A percentile compares a stretch with the other conserved stretches of the same genome.
These are phyloP conservation scores for Hemicrepidius hirtus DNA, from an alignment of 2,888 invertebrate genomes.

Conservation along the genomic window DNA sequence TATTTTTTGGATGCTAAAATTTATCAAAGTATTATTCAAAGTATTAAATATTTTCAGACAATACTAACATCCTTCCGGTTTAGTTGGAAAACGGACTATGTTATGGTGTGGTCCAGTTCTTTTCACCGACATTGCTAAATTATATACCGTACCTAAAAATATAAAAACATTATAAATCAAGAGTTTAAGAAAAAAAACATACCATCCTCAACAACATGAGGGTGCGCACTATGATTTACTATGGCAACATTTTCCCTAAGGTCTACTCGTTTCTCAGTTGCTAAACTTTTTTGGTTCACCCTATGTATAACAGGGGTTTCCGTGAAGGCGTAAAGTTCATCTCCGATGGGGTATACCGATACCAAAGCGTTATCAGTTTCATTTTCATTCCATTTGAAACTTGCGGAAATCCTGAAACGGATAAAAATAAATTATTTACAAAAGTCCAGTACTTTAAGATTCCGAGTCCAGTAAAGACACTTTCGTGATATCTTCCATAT, in stretches of 20 bases:
- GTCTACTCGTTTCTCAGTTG: constrained; percentile 82
- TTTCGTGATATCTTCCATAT: no score
- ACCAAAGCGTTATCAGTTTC: constrained; percentile 93
- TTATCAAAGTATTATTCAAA: background rate
- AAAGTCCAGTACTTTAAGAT: no score
- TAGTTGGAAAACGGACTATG: constrained; percentile 81
- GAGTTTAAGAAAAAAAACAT: constrained; percentile 18
- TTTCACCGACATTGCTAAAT: constrained; percentile 85
- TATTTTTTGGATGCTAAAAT: constrained; percentile 51
- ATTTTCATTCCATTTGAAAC: constrained; percentile 80
- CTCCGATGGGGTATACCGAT: constrained; percentile 91
- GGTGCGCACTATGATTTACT: constrained; percentile 80
- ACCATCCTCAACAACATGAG: constrained; percentile 85
- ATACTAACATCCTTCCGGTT: constrained; percentile 43
- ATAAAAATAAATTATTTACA: no score
- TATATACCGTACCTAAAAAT: constrained; percentile 78
- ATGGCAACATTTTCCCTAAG: constrained; percentile 70
- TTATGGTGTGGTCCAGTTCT: constrained; percentile 81
- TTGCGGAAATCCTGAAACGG: constrained; percentile 63
- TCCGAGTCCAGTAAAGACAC: no score
- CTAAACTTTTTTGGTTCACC: constrained; percentile 85
- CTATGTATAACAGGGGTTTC: constrained; percentile 89
- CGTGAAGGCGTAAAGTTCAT: constrained; percentile 90
- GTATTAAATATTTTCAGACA: background rate
- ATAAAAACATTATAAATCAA: constrained; percentile 19